phyloP scores from a whole-genome alignment of 2,113 vertebrate species.

The Leptobrachium leishanense region DNA sequence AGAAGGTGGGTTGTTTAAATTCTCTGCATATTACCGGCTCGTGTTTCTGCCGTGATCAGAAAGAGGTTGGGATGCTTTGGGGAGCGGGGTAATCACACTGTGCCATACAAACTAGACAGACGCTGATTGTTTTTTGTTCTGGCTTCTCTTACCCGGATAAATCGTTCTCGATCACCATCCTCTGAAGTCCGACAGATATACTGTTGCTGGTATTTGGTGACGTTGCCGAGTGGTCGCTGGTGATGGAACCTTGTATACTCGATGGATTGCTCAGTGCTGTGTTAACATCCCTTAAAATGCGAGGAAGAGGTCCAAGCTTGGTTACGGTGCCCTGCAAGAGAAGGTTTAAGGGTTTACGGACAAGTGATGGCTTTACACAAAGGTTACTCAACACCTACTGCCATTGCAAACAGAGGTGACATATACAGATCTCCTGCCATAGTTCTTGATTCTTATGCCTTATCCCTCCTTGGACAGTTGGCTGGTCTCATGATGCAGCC shows the following conservation, averaged over 20 bases:
- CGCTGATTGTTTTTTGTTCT: background rate
- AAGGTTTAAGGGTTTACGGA: too few relatives aligned
- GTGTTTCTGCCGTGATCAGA: background rate
- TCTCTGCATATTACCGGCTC: background rate
- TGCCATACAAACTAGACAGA: background rate
- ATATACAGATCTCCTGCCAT: too few relatives aligned
- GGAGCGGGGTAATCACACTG: background rate
- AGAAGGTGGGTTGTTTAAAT: background rate
- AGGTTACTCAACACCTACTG: too few relatives aligned
- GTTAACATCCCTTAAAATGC: slow-evolving; percentile 91
- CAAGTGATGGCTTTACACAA: too few relatives aligned
- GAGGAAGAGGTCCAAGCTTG: slow-evolving; percentile 90
- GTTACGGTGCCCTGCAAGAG: slow-evolving; percentile 74
- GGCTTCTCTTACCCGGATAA: slow-evolving; percentile 82
- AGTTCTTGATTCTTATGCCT: too few relatives aligned
- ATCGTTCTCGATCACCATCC: slow-evolving; percentile 96
- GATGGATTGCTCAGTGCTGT: slow-evolving; percentile 83
- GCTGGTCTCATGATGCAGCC: too few relatives aligned
- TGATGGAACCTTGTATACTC: slow-evolving; percentile 72
- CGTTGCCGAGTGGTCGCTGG: slow-evolving; percentile 74
- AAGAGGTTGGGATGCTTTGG: background rate
- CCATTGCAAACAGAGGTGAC: too few relatives aligned
- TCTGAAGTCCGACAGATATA: slow-evolving; percentile 90
- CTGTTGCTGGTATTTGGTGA: slow-evolving; percentile 77
- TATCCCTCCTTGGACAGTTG: too few relatives aligned